Evolutionary conservation across 2,113 vertebrate species (phyloP).

Genomic region (Brachirus orientalis): DNA sequence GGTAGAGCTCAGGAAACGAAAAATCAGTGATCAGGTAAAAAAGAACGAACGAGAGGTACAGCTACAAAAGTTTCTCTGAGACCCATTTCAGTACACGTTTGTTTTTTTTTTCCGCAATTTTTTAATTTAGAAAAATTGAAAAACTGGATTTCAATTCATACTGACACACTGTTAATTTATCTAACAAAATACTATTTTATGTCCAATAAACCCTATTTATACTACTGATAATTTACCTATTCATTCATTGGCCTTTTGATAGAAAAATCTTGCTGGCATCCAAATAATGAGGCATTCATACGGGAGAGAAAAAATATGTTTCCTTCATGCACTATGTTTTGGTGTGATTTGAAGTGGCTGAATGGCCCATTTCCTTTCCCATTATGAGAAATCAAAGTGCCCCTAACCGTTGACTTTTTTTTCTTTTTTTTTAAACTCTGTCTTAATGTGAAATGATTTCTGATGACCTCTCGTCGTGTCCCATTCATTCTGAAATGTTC

Average conservation of each 20-base stretch:
- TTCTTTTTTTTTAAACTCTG: no score
- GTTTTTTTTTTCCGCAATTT: no score
- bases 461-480: conserved; percentile 29
- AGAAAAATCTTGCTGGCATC: conserved; percentile 3
- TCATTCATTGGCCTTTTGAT: conserved; percentile 12
- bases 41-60: no score
- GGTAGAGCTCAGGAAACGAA: no score
- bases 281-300: conserved; percentile 14
- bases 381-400: conserved; percentile 30
- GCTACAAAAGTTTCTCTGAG: no score
- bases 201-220: background rate
- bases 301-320: conserved; percentile 5
- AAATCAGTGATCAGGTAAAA: no score
- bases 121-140: no score
- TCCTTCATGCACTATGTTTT: conserved; percentile 21
- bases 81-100: no score
- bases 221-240: background rate
- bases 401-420: conserved; percentile 4
- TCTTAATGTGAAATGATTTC: conserved; percentile 34
- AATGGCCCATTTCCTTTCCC: conserved; percentile 23
- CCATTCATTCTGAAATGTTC: conserved; percentile 19
- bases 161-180: background rate
- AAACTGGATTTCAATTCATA: no score
- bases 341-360: conserved; percentile 27
- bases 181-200: background rate